These are phyloP conservation scores for Hirudinaria manillensis DNA, from an alignment of 2,888 invertebrate species.

Conservation along the genomic window DNA sequence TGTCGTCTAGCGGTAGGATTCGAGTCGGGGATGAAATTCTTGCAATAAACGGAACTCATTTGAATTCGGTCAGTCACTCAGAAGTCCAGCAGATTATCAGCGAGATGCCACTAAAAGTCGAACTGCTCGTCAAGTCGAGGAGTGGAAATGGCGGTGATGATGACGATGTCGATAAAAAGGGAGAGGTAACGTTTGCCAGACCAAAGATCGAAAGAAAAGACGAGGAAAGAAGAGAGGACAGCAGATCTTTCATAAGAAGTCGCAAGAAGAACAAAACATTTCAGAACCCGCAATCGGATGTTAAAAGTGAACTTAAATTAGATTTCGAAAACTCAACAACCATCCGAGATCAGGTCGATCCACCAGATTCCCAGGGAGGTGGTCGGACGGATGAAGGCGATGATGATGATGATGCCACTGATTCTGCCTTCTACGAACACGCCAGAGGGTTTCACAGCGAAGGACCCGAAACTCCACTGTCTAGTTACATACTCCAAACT, in stretches of 20 bases:
- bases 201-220: neutral
- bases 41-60: slow-evolving; percentile 72
- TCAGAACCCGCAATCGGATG: neutral
- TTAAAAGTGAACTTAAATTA: neutral
- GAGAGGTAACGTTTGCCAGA: no score
- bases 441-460: no score
- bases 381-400: neutral
- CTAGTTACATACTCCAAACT: slow-evolving; percentile 26
- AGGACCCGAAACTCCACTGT: neutral
- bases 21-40: slow-evolving; percentile 83
- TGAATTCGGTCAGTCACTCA: slow-evolving; percentile 71
- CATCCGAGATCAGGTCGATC: neutral
- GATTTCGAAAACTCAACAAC: neutral
- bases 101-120: slow-evolving; percentile 61
- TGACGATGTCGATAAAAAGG: slow-evolving; percentile 9
- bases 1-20: slow-evolving; percentile 53
- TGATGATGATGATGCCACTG: neutral
- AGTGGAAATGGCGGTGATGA: slow-evolving; percentile 1
- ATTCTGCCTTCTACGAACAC: no score
- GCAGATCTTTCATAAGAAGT: neutral
- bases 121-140: slow-evolving; percentile 42
- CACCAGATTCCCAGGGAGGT: neutral
- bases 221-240: neutral
- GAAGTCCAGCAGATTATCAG: slow-evolving; percentile 86
- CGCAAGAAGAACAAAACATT: slow-evolving; percentile 17